Evolutionary conservation across 2,888 invertebrate genomes (phyloP).

Genomic region (Trachelus stipa): DNA sequence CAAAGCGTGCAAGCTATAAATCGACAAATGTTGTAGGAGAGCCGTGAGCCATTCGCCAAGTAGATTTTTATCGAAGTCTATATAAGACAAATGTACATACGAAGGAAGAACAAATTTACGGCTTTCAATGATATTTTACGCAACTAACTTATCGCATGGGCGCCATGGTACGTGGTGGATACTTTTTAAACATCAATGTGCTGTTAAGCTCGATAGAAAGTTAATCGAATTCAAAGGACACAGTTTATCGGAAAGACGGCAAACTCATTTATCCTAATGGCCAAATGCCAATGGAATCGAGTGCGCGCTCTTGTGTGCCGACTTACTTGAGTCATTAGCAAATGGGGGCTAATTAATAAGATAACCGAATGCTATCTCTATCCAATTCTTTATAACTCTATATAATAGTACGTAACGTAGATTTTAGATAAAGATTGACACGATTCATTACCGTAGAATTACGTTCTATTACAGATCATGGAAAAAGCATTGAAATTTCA

Average conservation of each 20-base stretch:
- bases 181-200: not conserved
- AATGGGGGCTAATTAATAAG: conserved; percentile 49
- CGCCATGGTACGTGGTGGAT: not conserved
- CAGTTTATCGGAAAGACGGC: conserved; percentile 30
- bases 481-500: too few relatives aligned
- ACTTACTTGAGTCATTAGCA: conserved; percentile 38
- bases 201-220: conserved; percentile 12
- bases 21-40: not conserved
- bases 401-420: not conserved
- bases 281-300: conserved; percentile 27
- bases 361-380: conserved; percentile 38
- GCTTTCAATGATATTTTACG: not conserved
- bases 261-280: conserved; percentile 38
- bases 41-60: not conserved
- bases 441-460: not conserved
- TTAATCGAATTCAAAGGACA: conserved; percentile 22
- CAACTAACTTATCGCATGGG: not conserved
- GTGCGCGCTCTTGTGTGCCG: conserved; percentile 6
- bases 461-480: not conserved
- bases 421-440: not conserved
- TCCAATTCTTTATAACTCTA: conserved; percentile 20
- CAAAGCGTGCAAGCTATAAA: not conserved
- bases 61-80: not conserved
- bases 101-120: not conserved
- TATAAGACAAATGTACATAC: not conserved